These are phyloP conservation scores for Ceratothoa steindachneri DNA, from an alignment of 2,888 invertebrate genomes.

Conservation along the genomic window DNA sequence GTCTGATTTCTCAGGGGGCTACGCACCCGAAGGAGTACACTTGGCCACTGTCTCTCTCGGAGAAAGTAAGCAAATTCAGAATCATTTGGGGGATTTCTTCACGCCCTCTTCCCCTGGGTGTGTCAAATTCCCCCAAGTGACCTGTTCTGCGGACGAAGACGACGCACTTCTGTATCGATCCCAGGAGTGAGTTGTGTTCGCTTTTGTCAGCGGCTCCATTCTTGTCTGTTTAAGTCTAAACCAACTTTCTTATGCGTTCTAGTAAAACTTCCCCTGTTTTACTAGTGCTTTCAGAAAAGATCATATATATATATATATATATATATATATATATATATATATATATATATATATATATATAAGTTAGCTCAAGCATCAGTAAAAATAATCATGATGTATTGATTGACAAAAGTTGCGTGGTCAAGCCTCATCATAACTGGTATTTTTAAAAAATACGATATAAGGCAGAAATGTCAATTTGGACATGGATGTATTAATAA, in stretches of 20 bases:
- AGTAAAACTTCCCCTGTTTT: not conserved
- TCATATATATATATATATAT: slow-evolving; percentile 12
- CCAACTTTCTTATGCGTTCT: not conserved
- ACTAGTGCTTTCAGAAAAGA: not conserved
- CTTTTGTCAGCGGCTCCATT: not conserved
- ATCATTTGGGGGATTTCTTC: not conserved
- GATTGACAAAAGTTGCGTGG: too few relatives aligned
- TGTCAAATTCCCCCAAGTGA: not conserved
- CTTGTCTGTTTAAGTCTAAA: not conserved
- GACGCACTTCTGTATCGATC: not conserved
- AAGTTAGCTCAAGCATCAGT: not conserved
- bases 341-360: slow-evolving; percentile 18
- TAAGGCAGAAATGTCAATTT: too few relatives aligned
- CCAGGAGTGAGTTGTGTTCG: not conserved
- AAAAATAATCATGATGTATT: too few relatives aligned
- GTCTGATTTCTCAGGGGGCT: too few relatives aligned
- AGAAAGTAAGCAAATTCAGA: not conserved
- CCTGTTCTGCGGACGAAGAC: not conserved
- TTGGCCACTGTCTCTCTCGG: not conserved
- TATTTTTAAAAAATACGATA: too few relatives aligned
- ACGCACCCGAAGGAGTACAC: not conserved
- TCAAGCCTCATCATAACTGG: too few relatives aligned
- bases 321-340: slow-evolving; percentile 22
- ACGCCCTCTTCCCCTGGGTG: not conserved
- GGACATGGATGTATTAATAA: too few relatives aligned